phyloP scores from a whole-genome alignment of 2,888 invertebrate species.

The Agrotis clavis region DNA sequence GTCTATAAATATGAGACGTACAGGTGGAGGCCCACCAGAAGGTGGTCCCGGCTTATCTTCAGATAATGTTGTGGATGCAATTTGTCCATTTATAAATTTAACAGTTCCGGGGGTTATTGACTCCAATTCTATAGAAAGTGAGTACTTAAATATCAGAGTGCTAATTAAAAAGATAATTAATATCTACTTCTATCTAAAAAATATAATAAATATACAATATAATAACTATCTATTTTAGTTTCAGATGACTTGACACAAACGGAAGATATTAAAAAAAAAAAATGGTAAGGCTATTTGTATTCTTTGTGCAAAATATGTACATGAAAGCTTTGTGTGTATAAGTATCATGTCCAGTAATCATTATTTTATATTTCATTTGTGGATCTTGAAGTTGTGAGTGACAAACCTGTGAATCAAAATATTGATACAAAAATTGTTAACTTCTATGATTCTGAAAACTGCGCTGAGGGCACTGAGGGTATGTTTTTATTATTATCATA shows the following conservation, averaged over 20 bases:
- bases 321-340: not conserved
- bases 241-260: too few species aligned
- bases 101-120: not conserved
- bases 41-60: not conserved
- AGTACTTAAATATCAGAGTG: not conserved
- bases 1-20: not conserved
- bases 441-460: too few species aligned
- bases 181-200: not conserved
- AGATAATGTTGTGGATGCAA: conserved; percentile 7
- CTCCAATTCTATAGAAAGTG: not conserved
- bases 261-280: too few species aligned
- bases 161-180: not conserved
- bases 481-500: too few species aligned
- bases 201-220: not conserved
- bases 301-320: not conserved
- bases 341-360: not conserved
- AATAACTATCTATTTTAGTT: too few species aligned
- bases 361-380: conserved; percentile 2
- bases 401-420: too few species aligned
- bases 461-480: too few species aligned
- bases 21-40: conserved; percentile 12
- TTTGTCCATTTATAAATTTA: conserved; percentile 11
- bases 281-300: not conserved
- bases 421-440: too few species aligned
- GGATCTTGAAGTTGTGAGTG: too few species aligned